Base-by-base conservation (phyloP, 2,888 invertebrate species). In the Chymomyza fuscimana region DNA sequence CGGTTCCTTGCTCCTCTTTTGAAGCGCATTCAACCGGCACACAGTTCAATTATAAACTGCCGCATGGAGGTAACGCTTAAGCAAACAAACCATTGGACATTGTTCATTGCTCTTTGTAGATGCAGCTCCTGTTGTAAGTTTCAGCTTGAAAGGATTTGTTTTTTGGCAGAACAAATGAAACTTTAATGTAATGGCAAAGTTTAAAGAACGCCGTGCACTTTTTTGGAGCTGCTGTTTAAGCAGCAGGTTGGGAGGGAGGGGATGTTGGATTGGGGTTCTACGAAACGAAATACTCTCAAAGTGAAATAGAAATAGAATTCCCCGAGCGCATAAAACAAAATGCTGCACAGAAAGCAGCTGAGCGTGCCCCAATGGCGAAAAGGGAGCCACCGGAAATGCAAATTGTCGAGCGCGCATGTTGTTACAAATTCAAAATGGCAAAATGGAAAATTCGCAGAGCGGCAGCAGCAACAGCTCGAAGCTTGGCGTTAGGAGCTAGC, bases 371-470 rank as follows among this genome's bases (percentile, higher is more conserved):
- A 72, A 70, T 84, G 80, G 80, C 75, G 5, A n/a, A 22, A 46
- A 19, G 54, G 54, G 54, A 25, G 60, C 60, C 82, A 82, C 73
- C 77, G 80, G 87, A 85, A 85, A 85, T 85, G 85, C 89, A 85
- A 85, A 85, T 85, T 88, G 87, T 85, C 73, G 73, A 77, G 71
- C 73, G 72, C 85, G 86, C 84, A 87, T 88, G 82, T 84, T 85
- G 86, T 88, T 77, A 82, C 86, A 85, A 87, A 85, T 88, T 77
- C 87, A 88, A 88, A 87, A 88, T 88, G 74, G 79, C 77, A 63
- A 54, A 51, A 15, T 32, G 32, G 16, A 25, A 54, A 51, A 61
- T 52, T 7, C 29, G n/a, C 52, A 51, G 15, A 62, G 15, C 29
- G 15, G 22, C 29, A 29, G 50, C 50, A 50, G 22, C 50, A 25